Conservation (phyloP, 2,888 invertebrate genomes). For the Brachyopa scutellaris region DNA sequence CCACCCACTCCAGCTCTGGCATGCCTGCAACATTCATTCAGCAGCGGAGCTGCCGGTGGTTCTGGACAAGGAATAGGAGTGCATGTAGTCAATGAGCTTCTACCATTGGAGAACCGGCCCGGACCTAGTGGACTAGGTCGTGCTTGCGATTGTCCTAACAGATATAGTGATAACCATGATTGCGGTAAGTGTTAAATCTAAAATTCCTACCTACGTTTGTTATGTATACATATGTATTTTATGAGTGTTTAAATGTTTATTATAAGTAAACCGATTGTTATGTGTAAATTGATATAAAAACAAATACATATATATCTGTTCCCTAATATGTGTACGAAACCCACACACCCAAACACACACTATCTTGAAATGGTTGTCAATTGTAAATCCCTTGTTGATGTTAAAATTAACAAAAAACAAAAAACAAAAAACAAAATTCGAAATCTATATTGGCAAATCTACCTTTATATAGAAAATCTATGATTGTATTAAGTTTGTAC, state of each 20-base stretch:
- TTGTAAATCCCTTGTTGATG: background rate
- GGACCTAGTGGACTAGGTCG: constrained; percentile 22
- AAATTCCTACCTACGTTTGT: background rate
- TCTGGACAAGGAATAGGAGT: constrained; percentile 32
- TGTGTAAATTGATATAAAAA: background rate
- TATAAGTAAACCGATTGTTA: constrained; percentile 3
- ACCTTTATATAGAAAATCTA: background rate
- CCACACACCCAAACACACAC: background rate
- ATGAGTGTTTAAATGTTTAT: background rate
- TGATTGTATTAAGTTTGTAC: background rate
- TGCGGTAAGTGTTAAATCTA: constrained; percentile 59
- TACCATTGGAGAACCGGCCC: constrained; percentile 20
- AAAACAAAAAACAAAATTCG: background rate
- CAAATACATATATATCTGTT: background rate
- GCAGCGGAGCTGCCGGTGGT: background rate
- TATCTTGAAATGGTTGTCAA: constrained; percentile 4
- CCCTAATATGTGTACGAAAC: background rate
- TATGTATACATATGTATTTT: background rate
- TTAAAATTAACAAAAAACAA: background rate
- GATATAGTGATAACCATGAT: constrained; percentile 36
- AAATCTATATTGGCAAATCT: constrained; percentile 18
- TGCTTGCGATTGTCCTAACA: constrained; percentile 20
- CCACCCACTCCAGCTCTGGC: constrained; percentile 45
- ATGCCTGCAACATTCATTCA: constrained; percentile 20
- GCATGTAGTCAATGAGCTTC: constrained; percentile 27